Evolutionary conservation across 2,113 vertebrate genomes (phyloP), one percentile per base, ranked within the genome.

Genomic region (Equus quagga): DNA sequence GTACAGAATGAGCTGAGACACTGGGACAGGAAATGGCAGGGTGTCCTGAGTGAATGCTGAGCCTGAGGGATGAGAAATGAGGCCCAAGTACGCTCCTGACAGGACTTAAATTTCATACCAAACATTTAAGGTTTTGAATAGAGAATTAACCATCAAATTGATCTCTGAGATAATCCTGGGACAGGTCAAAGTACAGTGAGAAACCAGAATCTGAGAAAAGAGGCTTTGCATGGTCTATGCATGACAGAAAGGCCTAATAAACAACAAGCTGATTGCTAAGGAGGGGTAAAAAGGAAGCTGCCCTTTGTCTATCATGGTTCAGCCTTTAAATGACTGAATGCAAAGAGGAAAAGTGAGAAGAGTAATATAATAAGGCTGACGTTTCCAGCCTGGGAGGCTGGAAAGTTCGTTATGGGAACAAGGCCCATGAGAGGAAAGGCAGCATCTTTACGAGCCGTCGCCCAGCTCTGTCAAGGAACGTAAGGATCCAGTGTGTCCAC

Each of bases 251-350:
- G 44, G 49, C 36, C 56, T 49, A 33, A 49, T 19, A 11, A 21
- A 28, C 82, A 36, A 31, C 4, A 17, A 13, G 0, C 5, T 10
- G n/a, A 26, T 2, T 21, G 23, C 51, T 1, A 24, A 58, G 28
- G 21, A n/a, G 28, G 14, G 33, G 13, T 6, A 49, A 31, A 36
- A 21, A 41, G 17, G 83, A 69, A 49, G 49, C 18, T 0, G 11
- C 2, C 14, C 69, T 19, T 6, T 21, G 9, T 41, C n/a, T 17
- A 14, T 24, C 0, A 2, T 0, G 13, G 41, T 23, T 9, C n/a
- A 28, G 41, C 24, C 82, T 85, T 81, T 56, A 72, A 31, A 23
- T 23, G 46, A 58, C 36, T 17, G 17, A 33, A 36, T 1, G 13
- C 8, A 0, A 73, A 60, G 60, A 67, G 41, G 54, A 19, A 15